Base-by-base conservation (phyloP, 2,888 invertebrate species). In the Megaustenia siamemsis region DNA sequence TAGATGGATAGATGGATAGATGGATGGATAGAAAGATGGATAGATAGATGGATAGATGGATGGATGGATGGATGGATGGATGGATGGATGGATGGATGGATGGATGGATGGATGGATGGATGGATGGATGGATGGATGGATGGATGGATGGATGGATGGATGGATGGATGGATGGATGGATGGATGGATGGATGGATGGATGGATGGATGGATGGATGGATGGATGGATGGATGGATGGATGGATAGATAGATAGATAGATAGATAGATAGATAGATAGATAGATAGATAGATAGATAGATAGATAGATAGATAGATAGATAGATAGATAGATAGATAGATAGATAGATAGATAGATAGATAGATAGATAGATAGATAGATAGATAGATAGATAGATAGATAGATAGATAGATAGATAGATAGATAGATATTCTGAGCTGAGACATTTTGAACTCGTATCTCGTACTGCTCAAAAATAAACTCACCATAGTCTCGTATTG, bases 331-430 rank as follows among this genome's bases (percentile, higher is more conserved):
- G 66, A 66, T 32, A 66, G 66, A 66, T 32, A 66, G 66, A 32
- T 66, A 66, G 66, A 32, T 40, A 66, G 66, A 66, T 32, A 73
- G 32, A 66, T 66, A 66, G 28, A 66, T 66, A 28, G n/a, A 32
- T 32, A 66, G 66, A 66, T 32, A 66, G 66, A 32, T 32, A 66
- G 66, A 66, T 32, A 66, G 32, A 66, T 32, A 66, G 66, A 66
- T 66, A 28, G 66, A 66, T 32, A 66, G 66, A 66, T 32, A 66
- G 66, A 32, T 66, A 66, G 66, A 32, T 3, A 66, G n/a, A n/a
- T n/a, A n/a, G n/a, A n/a, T n/a, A n/a, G n/a, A n/a, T n/a, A n/a
- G n/a, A n/a, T n/a, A 66, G 28, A 66, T 10, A 66, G n/a, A 32
- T 32, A n/a, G n/a, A n/a, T n/a, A n/a, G n/a, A n/a, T n/a, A n/a